These are phyloP conservation scores for Saturnia pavonia DNA, from an alignment of 2,888 invertebrate species.

Conservation along the genomic window DNA sequence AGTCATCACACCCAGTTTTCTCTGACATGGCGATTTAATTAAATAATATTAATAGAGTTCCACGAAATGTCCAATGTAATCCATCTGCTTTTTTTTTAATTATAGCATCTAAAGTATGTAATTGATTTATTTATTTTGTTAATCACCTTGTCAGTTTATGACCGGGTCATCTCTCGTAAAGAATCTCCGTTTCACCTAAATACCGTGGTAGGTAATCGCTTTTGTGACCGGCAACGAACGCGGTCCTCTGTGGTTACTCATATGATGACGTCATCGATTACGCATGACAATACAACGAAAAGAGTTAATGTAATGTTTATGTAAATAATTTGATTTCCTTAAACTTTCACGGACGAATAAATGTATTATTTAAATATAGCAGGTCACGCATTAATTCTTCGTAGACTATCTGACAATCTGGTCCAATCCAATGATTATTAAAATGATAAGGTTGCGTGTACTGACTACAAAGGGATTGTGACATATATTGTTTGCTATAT, in stretches of 20 bases:
- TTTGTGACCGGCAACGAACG: slow-evolving; percentile 49
- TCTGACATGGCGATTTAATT: slow-evolving; percentile 13
- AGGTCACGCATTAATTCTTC: slow-evolving; percentile 33
- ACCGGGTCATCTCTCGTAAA: slow-evolving; percentile 38
- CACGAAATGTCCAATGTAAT: not conserved
- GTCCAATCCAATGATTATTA: slow-evolving; percentile 31
- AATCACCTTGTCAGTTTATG: slow-evolving; percentile 15
- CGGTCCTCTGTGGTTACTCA: slow-evolving; percentile 67
- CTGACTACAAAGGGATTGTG: slow-evolving; percentile 30
- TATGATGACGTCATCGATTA: slow-evolving; percentile 71
- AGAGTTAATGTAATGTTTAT: slow-evolving; percentile 33
- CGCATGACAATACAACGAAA: slow-evolving; percentile 62
- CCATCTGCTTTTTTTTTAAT: not conserved
- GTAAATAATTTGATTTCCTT: not conserved
- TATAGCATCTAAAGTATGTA: not conserved
- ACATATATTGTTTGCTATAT: slow-evolving; percentile 43
- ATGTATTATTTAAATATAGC: slow-evolving; percentile 38
- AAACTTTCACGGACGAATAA: slow-evolving; percentile 36
- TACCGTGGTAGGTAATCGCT: slow-evolving; percentile 56
- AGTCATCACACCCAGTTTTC: not conserved
- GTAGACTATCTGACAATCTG: slow-evolving; percentile 26
- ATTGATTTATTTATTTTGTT: not conserved
- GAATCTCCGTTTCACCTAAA: slow-evolving; percentile 58
- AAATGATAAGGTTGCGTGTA: slow-evolving; percentile 29
- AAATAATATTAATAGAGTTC: slow-evolving; percentile 11